Evolutionary conservation across 2,113 vertebrate species (phyloP).

Genomic region (Laterallus jamaicensis): DNA sequence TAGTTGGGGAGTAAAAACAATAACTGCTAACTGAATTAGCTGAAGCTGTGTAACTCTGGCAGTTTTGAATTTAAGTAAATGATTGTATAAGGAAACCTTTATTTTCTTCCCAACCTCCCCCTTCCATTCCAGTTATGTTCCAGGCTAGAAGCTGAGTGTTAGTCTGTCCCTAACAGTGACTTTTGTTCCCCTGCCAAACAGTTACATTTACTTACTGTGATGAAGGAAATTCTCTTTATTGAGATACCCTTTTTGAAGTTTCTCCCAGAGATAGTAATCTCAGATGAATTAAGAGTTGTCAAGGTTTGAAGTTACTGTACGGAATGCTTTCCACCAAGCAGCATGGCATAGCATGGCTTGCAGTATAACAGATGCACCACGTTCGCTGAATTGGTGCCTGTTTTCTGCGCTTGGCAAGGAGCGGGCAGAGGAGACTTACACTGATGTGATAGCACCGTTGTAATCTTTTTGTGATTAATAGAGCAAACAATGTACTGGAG

Average conservation of each 20-base stretch:
- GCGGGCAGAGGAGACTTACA: not conserved
- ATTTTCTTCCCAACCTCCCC: not conserved
- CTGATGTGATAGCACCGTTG: not conserved
- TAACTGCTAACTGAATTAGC: not conserved
- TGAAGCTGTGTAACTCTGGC: not conserved
- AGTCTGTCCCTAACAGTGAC: not conserved
- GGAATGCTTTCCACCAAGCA: not conserved
- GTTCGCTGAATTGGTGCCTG: not conserved
- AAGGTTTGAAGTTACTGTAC: not conserved
- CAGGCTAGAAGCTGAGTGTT: not conserved
- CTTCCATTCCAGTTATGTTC: not conserved
- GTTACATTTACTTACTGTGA: not conserved
- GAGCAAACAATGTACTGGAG: slow-evolving; percentile 10
- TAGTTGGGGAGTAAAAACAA: not conserved
- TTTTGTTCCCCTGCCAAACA: not conserved
- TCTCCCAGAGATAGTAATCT: not conserved
- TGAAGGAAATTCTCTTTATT: not conserved
- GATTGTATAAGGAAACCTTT: not conserved
- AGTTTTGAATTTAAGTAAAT: not conserved
- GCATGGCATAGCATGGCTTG: too few species aligned
- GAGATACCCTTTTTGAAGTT: not conserved
- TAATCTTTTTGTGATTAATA: slow-evolving; percentile 41
- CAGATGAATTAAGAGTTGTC: not conserved
- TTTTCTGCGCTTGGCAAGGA: not conserved
- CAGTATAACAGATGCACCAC: not conserved